These are phyloP conservation scores for Enteromius paludinosus DNA, from an alignment of 2,797 vertebrate species.

Conservation along the genomic window DNA sequence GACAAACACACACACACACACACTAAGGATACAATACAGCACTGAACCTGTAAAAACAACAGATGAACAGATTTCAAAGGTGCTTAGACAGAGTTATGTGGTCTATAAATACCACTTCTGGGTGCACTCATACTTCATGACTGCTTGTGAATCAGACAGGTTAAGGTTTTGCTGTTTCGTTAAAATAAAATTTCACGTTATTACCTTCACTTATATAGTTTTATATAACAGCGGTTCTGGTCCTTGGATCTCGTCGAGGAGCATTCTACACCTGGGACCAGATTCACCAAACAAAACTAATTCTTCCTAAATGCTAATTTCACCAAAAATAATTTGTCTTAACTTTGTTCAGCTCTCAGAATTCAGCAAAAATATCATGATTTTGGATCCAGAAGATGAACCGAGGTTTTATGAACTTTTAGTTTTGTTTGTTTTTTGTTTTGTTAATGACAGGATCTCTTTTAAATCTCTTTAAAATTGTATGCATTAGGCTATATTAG, in stretches of 20 bases:
- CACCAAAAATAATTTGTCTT: no score
- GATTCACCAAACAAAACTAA: neutral
- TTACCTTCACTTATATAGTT: neutral
- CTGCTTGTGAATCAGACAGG: neutral
- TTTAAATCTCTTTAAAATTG: no score
- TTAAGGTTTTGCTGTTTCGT: conserved; percentile 6
- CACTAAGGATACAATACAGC: conserved; percentile 1
- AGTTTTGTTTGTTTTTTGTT: no score
- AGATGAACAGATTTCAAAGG: conserved; percentile 19
- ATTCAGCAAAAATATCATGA: no score
- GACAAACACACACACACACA: neutral
- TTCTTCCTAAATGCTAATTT: neutral
- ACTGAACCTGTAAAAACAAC: conserved; percentile 9
- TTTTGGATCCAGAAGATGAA: no score
- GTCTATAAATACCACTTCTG: conserved; percentile 4
- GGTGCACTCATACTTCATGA: neutral
- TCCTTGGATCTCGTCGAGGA: neutral
- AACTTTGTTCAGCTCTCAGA: no score
- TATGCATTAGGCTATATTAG: no score
- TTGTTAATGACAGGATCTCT: no score
- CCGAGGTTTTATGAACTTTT: no score
- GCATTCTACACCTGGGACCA: neutral
- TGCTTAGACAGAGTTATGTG: conserved; percentile 14
- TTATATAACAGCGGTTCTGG: neutral
- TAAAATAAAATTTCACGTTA: neutral